A percentile compares a stretch with the other conserved stretches of the same genome.
Evolutionary conservation across 2,113 vertebrate genomes (phyloP).

Genomic region (Ageneiosus marmoratus): DNA sequence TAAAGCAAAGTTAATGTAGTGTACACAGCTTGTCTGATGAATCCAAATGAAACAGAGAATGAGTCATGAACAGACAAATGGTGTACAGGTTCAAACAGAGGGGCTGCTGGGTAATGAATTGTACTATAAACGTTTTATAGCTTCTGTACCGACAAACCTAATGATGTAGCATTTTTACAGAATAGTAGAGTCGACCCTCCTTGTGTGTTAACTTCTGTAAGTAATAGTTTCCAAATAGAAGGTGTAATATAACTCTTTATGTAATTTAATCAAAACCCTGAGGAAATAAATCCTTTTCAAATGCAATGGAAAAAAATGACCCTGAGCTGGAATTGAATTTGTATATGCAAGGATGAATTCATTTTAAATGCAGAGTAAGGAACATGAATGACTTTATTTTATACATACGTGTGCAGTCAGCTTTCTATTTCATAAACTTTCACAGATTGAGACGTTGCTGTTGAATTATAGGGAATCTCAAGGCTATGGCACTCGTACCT

Average conservation of each 20-base stretch:
- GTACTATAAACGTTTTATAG: background rate
- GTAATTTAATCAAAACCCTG: background rate
- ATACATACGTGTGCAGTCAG: background rate
- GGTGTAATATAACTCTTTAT: background rate
- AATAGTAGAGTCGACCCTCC: background rate
- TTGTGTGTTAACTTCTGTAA: background rate
- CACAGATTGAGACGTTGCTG: background rate
- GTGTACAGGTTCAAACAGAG: background rate
- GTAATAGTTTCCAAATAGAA: background rate
- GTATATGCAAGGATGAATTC: background rate
- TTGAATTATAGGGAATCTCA: background rate
- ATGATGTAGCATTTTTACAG: background rate
- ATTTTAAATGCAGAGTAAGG: background rate
- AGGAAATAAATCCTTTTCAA: background rate
- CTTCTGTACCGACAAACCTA: background rate
- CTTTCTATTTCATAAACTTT: background rate
- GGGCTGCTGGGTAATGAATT: conserved; percentile 8
- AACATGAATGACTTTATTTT: background rate
- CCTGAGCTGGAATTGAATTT: background rate
- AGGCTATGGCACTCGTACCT: background rate
- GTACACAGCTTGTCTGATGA: conserved; percentile 66
- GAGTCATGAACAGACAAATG: conserved; percentile 8
- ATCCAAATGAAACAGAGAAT: conserved; percentile 9
- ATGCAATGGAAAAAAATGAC: background rate
- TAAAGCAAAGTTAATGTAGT: conserved; percentile 74